Evolutionary conservation across 2,888 invertebrate genomes (phyloP).

Genomic region (Anthoptus insignis): DNA sequence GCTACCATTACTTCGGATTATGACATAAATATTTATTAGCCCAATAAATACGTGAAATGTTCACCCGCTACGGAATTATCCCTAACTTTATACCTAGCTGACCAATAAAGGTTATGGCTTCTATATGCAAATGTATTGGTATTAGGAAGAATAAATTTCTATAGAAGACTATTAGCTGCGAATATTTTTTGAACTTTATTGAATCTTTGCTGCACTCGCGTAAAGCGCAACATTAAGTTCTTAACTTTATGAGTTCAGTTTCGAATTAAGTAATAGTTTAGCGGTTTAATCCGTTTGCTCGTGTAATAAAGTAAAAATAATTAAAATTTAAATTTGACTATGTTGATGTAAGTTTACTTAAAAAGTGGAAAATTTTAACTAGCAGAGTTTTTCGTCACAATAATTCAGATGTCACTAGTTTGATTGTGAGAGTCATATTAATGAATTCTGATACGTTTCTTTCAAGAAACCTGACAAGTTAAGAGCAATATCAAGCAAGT

Average conservation of each 20-base stretch:
- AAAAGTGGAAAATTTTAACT: too few relatives aligned
- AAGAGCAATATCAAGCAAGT: too few relatives aligned
- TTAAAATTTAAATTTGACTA: too few relatives aligned
- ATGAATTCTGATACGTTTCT: too few relatives aligned
- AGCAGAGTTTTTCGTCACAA: too few relatives aligned
- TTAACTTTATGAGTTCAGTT: constrained; percentile 12
- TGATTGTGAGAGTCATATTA: too few relatives aligned
- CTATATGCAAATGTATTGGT: constrained; percentile 54
- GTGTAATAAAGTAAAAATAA: too few relatives aligned
- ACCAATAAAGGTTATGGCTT: constrained; percentile 56
- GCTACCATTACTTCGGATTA: constrained; percentile 70
- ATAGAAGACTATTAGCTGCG: constrained; percentile 44
- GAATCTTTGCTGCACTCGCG: constrained; percentile 24
- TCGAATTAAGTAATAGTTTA: too few relatives aligned
- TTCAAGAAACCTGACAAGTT: too few relatives aligned
- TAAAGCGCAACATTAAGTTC: constrained; percentile 19
- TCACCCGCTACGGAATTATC: constrained; percentile 62
- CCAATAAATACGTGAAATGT: constrained; percentile 66
- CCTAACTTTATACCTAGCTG: constrained; percentile 59
- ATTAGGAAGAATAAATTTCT: constrained; percentile 47
- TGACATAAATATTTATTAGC: constrained; percentile 75
- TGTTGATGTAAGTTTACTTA: too few relatives aligned
- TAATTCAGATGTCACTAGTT: too few relatives aligned
- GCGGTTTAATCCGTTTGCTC: too few relatives aligned
- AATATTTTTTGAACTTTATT: constrained; percentile 44